Evolutionary conservation across 2,113 vertebrate genomes (phyloP).

Genomic region (Megaceryle torquata): DNA sequence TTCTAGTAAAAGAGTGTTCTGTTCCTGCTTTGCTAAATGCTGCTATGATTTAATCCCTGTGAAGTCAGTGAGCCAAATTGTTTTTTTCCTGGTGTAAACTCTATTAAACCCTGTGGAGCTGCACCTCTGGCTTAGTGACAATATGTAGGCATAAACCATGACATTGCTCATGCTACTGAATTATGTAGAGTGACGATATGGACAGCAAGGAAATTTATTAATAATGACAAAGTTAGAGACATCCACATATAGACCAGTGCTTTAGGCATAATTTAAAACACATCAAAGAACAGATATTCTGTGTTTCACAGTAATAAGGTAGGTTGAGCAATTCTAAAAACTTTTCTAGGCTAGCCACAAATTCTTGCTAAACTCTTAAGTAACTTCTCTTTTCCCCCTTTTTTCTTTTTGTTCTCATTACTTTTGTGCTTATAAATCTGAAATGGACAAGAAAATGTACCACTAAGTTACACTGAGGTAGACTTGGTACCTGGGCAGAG

Average conservation of each 20-base stretch:
- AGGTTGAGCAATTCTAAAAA: background rate
- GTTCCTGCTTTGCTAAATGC: constrained; percentile 20
- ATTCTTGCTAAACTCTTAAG: background rate
- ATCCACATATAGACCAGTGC: background rate
- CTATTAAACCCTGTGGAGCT: background rate
- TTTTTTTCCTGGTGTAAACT: background rate
- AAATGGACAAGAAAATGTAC: background rate
- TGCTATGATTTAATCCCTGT: constrained; percentile 17
- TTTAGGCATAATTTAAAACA: background rate
- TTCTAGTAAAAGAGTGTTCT: background rate
- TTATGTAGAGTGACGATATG: background rate
- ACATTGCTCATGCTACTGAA: background rate
- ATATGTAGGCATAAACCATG: background rate
- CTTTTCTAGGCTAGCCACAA: background rate
- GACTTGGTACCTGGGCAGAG: background rate
- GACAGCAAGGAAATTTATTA: background rate
- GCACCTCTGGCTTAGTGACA: background rate
- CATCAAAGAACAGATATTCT: background rate
- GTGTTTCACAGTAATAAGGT: background rate
- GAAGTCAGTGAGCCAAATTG: background rate
- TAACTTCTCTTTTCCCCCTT: background rate
- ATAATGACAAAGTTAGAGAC: background rate
- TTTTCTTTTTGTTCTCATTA: background rate
- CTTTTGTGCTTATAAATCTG: background rate
- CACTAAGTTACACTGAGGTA: background rate